Conservation (phyloP, 2,113 vertebrate genomes). For the Origma solitaria region DNA sequence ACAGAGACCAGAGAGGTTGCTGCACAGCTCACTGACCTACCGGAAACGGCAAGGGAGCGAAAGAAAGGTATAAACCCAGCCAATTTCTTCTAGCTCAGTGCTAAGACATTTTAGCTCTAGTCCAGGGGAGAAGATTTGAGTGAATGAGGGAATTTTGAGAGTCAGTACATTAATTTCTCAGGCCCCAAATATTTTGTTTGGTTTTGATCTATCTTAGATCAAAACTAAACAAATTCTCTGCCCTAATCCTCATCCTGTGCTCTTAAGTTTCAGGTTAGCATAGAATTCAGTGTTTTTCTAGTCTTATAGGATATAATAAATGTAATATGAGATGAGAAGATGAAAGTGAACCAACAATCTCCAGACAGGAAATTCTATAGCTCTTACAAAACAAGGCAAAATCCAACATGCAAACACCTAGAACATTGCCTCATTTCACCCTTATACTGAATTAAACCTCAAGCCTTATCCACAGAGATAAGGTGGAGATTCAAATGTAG, state of each 20-base stretch:
- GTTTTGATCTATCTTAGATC: background rate
- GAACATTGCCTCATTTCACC: background rate
- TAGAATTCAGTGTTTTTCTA: background rate
- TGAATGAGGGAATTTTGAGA: background rate
- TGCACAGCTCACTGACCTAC: background rate
- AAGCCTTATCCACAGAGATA: background rate
- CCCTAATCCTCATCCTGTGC: background rate
- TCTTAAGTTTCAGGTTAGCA: background rate
- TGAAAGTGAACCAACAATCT: background rate
- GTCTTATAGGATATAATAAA: background rate
- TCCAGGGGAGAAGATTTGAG: background rate
- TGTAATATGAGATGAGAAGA: background rate
- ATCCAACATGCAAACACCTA: background rate
- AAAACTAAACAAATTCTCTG: slow-evolving; percentile 20
- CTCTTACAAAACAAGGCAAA: background rate
- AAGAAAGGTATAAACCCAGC: background rate
- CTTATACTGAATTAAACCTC: background rate
- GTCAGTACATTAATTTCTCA: background rate
- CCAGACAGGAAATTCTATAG: background rate
- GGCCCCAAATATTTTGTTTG: background rate
- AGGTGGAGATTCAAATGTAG: background rate
- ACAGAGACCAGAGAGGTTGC: background rate
- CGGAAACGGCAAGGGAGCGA: background rate
- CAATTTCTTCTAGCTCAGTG: background rate
- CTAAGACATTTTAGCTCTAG: background rate